Conservation (phyloP, 2,113 vertebrate species). For the Ramphastos sulfuratus region DNA sequence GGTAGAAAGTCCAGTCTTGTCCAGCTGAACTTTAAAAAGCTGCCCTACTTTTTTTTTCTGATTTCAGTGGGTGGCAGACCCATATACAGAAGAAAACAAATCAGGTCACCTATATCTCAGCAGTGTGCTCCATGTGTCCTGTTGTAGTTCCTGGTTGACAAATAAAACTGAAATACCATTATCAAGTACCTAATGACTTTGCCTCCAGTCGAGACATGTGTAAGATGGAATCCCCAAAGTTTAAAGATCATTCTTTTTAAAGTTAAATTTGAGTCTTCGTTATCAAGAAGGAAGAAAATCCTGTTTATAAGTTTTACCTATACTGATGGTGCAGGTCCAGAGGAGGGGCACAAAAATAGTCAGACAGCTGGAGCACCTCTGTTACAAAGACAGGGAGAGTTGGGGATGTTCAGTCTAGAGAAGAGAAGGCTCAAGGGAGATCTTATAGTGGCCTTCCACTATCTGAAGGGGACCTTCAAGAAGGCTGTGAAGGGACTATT, state of each 20-base stretch:
- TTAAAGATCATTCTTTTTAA: neutral
- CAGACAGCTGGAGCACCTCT: too few relatives aligned
- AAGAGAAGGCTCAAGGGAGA: too few relatives aligned
- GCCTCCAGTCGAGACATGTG: rapidly evolving
- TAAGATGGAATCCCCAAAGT: neutral
- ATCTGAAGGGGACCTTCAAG: too few relatives aligned
- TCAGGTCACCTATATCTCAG: neutral
- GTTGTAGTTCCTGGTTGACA: neutral
- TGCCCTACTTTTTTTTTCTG: neutral
- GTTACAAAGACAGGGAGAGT: too few relatives aligned
- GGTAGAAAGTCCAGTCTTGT: neutral
- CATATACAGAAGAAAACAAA: neutral
- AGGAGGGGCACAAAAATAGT: too few relatives aligned
- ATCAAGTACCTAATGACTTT: neutral
- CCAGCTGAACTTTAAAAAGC: neutral
- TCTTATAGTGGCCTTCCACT: too few relatives aligned
- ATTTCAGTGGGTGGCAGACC: neutral
- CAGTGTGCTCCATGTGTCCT: neutral
- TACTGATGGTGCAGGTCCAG: neutral
- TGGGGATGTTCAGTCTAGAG: too few relatives aligned
- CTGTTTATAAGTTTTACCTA: neutral
- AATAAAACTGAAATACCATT: neutral
- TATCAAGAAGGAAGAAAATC: neutral
- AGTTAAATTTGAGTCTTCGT: neutral
- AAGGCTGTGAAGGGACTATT: too few relatives aligned